Evolutionary conservation across 2,113 vertebrate genomes (phyloP).

Genomic region (Marmota flaviventris): DNA sequence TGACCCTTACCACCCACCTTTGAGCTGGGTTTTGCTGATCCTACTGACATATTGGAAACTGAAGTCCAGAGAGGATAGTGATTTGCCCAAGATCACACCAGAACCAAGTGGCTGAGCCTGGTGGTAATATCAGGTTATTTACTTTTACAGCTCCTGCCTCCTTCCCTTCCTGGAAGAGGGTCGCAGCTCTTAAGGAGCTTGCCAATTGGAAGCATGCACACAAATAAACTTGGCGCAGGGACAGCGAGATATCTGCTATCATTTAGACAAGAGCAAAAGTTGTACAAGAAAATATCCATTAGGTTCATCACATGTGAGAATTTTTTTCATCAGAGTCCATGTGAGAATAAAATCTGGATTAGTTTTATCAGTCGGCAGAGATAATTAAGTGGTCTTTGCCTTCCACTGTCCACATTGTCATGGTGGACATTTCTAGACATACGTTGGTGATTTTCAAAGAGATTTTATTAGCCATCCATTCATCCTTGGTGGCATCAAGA

Average conservation of each 20-base stretch:
- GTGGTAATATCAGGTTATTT: background rate
- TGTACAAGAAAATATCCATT: background rate
- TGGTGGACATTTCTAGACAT: background rate
- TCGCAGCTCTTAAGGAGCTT: background rate
- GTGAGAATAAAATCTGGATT: background rate
- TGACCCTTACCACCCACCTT: background rate
- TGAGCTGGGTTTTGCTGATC: background rate
- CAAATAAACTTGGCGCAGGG: background rate
- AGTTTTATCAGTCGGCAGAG: background rate
- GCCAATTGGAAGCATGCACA: background rate
- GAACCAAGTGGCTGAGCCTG: background rate
- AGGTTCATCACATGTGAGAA: conserved; percentile 40
- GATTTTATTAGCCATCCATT: background rate
- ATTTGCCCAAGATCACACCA: background rate
- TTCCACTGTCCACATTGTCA: background rate
- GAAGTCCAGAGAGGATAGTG: background rate
- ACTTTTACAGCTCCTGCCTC: background rate
- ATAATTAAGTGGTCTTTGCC: conserved; percentile 42
- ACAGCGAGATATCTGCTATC: background rate
- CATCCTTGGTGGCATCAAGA: background rate
- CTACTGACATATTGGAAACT: background rate
- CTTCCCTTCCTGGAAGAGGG: background rate
- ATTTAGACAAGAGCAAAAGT: background rate
- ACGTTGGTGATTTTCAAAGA: background rate
- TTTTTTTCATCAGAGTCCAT: conserved; percentile 12